phyloP scores from a whole-genome alignment of 2,113 vertebrate genomes.

The Athene noctua region DNA sequence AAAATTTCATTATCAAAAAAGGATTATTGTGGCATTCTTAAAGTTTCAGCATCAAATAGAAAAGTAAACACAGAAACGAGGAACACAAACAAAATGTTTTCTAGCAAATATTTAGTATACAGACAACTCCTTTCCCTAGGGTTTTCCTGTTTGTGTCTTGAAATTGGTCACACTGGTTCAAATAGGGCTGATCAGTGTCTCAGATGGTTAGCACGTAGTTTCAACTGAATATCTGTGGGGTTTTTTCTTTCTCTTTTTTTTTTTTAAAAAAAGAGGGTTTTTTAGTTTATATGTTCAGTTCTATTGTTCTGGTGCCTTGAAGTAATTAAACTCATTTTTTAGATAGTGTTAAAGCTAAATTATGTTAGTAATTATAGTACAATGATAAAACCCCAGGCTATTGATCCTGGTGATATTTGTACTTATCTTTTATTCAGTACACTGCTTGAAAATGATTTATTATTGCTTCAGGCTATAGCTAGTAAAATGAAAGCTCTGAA shows the following conservation, averaged over 20 bases:
- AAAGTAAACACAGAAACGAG: background rate
- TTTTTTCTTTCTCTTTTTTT: no score
- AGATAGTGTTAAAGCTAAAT: conserved; percentile 20
- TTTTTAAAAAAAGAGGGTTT: background rate
- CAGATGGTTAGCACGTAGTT: background rate
- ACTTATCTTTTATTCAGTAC: conserved; percentile 45
- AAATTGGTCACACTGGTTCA: background rate
- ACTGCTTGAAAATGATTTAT: conserved; percentile 38
- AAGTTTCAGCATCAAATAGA: background rate
- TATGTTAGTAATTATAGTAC: conserved; percentile 38
- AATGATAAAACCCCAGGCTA: conserved; percentile 42
- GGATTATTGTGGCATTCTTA: background rate
- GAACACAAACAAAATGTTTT: background rate
- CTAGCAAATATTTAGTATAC: background rate
- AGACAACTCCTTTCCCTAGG: background rate
- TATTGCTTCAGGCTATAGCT: conserved; percentile 19
- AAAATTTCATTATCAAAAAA: background rate
- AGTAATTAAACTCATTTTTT: conserved; percentile 49
- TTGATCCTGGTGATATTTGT: conserved; percentile 50
- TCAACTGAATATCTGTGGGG: background rate
- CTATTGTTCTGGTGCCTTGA: conserved; percentile 13
- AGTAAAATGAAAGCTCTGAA: conserved; percentile 54
- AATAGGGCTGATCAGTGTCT: background rate
- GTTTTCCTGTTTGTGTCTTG: background rate
- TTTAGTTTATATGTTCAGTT: background rate